These are phyloP conservation scores for Clamator glandarius DNA, from an alignment of 2,797 vertebrate genomes.

Conservation along the genomic window DNA sequence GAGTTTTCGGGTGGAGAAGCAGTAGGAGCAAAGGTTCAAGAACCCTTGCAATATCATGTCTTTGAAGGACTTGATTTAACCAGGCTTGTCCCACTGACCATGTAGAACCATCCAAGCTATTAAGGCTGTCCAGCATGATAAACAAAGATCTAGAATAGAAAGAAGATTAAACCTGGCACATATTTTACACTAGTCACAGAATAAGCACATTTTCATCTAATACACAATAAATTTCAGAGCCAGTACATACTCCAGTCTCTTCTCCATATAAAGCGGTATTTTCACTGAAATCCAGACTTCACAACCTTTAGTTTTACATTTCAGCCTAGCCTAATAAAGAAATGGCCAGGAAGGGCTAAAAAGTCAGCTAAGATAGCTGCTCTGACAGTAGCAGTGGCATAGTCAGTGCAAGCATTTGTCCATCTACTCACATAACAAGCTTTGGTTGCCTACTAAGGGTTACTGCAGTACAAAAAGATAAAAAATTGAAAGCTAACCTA, in stretches of 20 bases:
- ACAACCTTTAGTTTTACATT: background rate
- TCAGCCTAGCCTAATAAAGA: background rate
- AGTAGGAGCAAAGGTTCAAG: conserved; percentile 94
- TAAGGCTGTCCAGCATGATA: conserved; percentile 98
- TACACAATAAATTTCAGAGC: background rate
- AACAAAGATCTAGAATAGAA: conserved; percentile 88
- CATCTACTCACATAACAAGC: background rate
- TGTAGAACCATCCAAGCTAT: conserved; percentile 92
- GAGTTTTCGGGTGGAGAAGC: conserved; percentile 96
- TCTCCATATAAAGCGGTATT: background rate
- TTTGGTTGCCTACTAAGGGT: background rate
- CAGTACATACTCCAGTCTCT: background rate
- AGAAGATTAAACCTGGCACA: background rate
- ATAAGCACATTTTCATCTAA: background rate
- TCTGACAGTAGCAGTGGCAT: background rate
- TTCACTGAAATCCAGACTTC: background rate
- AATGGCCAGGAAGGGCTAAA: background rate
- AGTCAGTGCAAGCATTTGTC: background rate
- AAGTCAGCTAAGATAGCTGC: background rate
- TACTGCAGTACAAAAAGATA: background rate
- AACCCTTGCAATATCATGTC: conserved; percentile 97
- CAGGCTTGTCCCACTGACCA: conserved; percentile 96
- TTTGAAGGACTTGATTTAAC: conserved; percentile 97
- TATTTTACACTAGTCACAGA: background rate
- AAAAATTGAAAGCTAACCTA: background rate